Evolutionary conservation across 1,140 invertebrate genomes (phyloP).

Genomic region (Teleopsis dalmanni): DNA sequence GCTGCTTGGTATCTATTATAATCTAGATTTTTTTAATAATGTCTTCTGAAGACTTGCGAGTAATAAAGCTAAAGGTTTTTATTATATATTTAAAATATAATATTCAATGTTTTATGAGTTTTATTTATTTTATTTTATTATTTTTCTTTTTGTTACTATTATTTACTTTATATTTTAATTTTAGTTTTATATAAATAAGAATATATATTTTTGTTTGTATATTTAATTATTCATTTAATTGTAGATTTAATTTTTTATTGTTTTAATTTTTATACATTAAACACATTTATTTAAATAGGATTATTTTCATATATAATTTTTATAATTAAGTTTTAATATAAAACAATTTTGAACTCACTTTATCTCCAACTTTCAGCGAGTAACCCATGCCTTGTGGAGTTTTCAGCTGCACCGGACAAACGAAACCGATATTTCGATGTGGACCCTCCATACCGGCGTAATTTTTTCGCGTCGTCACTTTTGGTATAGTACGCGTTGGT

Average conservation of each 20-base stretch:
- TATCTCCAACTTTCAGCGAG: constrained; percentile 71
- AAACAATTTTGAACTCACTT: constrained; percentile 48
- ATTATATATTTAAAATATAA: neutral
- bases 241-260: neutral
- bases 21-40: too few species aligned
- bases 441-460: constrained; percentile 28
- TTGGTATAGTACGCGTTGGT: constrained; percentile 25
- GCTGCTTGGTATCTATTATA: too few species aligned
- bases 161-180: neutral
- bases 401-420: constrained; percentile 78
- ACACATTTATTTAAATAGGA: too few species aligned
- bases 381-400: constrained; percentile 72
- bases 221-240: constrained; percentile 1
- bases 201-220: neutral
- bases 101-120: neutral
- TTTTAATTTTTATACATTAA: constrained; percentile 3
- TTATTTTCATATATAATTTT: neutral
- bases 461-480: constrained; percentile 34
- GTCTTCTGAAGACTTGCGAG: too few species aligned
- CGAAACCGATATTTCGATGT: constrained; percentile 66
- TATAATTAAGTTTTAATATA: neutral
- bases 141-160: neutral
- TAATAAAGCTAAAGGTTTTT: too few species aligned
- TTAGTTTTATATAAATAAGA: neutral
- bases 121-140: neutral